A percentile compares a stretch with the other conserved stretches of the same genome.
Evolutionary conservation across 2,113 vertebrate genomes (phyloP).

Genomic region (Hippocampus mohnikei): DNA sequence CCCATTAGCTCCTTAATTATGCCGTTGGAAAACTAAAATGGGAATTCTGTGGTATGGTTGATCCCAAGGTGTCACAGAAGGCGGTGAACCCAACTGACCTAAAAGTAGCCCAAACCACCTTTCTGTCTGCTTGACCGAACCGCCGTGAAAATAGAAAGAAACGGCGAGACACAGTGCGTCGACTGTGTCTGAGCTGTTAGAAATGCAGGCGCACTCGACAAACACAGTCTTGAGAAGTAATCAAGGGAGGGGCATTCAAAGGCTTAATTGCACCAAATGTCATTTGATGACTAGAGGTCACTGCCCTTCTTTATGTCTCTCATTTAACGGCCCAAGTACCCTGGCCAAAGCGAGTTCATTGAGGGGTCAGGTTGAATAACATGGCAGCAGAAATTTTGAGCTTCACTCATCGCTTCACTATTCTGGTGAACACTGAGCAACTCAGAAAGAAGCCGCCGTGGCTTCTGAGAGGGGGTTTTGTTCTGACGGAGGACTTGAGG

Average conservation of each 20-base stretch:
- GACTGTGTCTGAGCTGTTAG: constrained; percentile 66
- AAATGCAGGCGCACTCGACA: constrained; percentile 61
- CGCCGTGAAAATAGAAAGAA: constrained; percentile 63
- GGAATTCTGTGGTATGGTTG: constrained; percentile 17
- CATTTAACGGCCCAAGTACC: constrained; percentile 51
- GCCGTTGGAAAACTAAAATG: constrained; percentile 15
- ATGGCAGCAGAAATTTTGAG: constrained; percentile 37
- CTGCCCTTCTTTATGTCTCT: constrained; percentile 39
- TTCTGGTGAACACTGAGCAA: constrained; percentile 1
- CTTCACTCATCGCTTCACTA: constrained; percentile 14
- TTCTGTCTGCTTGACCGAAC: constrained; percentile 51
- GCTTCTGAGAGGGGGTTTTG: constrained; percentile 18
- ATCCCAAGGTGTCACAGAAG: constrained; percentile 42
- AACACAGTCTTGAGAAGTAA: constrained; percentile 82
- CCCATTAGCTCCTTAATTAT: constrained; percentile 7
- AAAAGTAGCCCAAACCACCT: constrained; percentile 41
- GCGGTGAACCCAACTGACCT: constrained; percentile 48
- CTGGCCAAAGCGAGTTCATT: constrained; percentile 36
- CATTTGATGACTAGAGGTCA: constrained; percentile 74
- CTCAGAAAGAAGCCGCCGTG: constrained; percentile 20
- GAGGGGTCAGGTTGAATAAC: constrained; percentile 67
- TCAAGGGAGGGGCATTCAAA: constrained; percentile 71
- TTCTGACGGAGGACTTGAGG: constrained; percentile 14
- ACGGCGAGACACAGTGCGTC: constrained; percentile 30
- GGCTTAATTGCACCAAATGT: constrained; percentile 76